A percentile compares a stretch with the other conserved stretches of the same genome.
Conservation (phyloP, 2,113 vertebrate species). For the Oceanodroma tethys region DNA sequence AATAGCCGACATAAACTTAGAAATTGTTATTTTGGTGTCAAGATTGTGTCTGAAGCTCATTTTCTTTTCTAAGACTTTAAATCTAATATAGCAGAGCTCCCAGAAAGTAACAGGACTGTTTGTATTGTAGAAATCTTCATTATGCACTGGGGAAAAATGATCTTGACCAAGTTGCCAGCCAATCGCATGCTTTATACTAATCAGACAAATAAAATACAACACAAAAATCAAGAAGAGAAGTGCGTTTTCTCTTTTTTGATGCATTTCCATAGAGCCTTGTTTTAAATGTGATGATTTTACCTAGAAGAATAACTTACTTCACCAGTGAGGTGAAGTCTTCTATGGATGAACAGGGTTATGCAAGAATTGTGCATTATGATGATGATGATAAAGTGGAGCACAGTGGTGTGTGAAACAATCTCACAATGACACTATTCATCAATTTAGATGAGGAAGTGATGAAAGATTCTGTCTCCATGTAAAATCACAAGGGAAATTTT, state of each 20-base stretch:
- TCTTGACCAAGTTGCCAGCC: neutral
- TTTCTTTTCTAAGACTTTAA: neutral
- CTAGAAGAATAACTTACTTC: neutral
- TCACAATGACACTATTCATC: neutral
- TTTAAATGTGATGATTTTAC: neutral
- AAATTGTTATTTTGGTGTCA: slow-evolving; percentile 35
- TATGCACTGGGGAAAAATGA: neutral
- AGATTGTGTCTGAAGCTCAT: neutral
- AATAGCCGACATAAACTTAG: neutral
- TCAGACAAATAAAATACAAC: neutral
- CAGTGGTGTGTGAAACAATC: neutral
- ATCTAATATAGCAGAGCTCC: neutral
- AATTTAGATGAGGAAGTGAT: neutral
- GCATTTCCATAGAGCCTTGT: neutral
- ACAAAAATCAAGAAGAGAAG: neutral
- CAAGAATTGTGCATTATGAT: neutral
- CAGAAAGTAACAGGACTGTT: neutral
- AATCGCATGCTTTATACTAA: neutral
- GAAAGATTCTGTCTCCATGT: neutral
- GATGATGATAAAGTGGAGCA: neutral
- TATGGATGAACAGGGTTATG: neutral
- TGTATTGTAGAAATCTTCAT: neutral
- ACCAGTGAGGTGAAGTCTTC: neutral
- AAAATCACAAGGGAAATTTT: neutral
- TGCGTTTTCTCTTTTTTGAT: neutral